Base-by-base conservation (phyloP, 1,140 invertebrate species). In the Drosophila baimaii region DNA sequence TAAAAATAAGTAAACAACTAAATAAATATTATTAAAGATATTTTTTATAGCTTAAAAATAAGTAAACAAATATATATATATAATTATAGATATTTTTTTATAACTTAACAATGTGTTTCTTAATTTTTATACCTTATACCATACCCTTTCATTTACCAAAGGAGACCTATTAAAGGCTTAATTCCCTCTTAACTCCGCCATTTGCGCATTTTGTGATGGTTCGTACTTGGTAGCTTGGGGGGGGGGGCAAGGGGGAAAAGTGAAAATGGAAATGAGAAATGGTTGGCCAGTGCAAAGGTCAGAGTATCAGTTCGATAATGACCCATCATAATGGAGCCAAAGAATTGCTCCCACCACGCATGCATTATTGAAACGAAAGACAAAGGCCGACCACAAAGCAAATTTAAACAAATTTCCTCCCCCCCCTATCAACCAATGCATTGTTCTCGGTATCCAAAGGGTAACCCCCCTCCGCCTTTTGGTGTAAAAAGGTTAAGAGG, bases 351-450 rank as follows among this genome's bases (percentile, higher is more conserved):
- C 35, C 15, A 51, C 65, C 59, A n/a, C n/a, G 21, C 61, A 72
- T 73, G 47, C 72, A 73, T 75, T 75, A 75, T 75, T 73, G 25
- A 75, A 74, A 9, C 21, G 57, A 27, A 69, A 65, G 46, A 63
- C 57, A 63, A 46, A 74, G 35, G 10, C 33, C 6, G 59, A 35
- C 61, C 73, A 64, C 73, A 81, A 77, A 77, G 78, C 58, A 77
- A 81, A 81, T 77, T 81, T 81, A 55, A 77, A 64, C 73, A 61
- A 73, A 73, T 73, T 35, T 66, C 51, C 37, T 25, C 49, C 55
- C 49, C 51, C 37, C 21, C 49, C 55, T 52, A 55, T 59, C 44
- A 47, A 64, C 7, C 44, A 65, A 52, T 75, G 71, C 56, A 75
- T 75, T 74, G 70, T 78, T 39, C 21, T 5, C 33, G 10, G 4